A percentile compares a stretch with the other conserved stretches of the same genome.
Conservation (phyloP, 2,113 vertebrate genomes). For the Potamarius usumacintae region DNA sequence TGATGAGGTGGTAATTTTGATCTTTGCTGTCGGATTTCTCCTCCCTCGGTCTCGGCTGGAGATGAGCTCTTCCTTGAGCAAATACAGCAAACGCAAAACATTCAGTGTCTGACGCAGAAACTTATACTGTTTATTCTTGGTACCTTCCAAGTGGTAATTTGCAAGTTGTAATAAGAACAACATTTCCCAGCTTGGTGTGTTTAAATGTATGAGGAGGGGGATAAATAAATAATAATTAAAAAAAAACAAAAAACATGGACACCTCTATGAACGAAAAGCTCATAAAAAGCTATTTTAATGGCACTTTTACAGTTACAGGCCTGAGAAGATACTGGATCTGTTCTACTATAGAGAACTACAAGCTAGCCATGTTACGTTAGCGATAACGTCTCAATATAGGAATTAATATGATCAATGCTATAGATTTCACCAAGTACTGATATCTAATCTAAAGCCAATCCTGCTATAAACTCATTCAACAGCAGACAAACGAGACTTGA, state of each 20-base stretch:
- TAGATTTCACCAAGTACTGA: neutral
- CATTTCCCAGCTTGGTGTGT: neutral
- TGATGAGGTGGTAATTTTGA: neutral
- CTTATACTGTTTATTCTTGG: neutral
- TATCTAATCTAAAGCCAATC: neutral
- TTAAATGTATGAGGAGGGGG: no score
- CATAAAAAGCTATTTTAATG: neutral
- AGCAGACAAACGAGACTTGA: neutral
- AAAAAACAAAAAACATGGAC: neutral
- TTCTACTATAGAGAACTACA: neutral
- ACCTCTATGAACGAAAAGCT: neutral
- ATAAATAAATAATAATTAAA: no score
- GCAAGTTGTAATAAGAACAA: neutral
- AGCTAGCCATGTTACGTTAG: neutral
- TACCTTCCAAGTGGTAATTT: neutral
- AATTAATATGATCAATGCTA: neutral
- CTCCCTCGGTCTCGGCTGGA: neutral
- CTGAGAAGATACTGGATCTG: neutral
- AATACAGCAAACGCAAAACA: no score
- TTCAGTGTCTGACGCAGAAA: neutral
- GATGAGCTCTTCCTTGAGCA: no score
- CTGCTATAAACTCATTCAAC: neutral
- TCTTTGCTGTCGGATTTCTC: neutral
- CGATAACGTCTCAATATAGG: neutral
- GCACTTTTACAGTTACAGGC: neutral